Evolutionary conservation across 2,888 invertebrate species (phyloP), one percentile per base, ranked within the genome.

Genomic region (Mylabris sibirica): DNA sequence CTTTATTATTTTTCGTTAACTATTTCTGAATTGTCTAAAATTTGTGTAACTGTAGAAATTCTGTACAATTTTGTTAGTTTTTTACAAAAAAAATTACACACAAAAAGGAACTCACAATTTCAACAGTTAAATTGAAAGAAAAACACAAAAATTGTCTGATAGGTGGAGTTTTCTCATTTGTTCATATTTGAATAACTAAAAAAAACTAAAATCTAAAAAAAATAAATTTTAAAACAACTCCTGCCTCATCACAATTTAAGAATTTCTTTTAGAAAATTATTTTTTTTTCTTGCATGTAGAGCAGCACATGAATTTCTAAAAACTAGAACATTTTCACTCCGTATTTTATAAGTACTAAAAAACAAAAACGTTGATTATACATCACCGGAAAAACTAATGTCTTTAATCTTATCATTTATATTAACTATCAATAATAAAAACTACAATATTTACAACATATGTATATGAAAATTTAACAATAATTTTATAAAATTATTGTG

Each of bases 401-500:
- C 20, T 41, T n/a, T n/a, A 41, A 4, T 41, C 11, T 41, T 41
- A 41, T n/a, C n/a, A n/a, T n/a, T n/a, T n/a, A n/a, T n/a, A n/a
- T n/a, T n/a, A 5, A 30, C 14, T 35, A 41, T 41, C 12, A 3
- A 14, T 41, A 41, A 20, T 49, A 8, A 49, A n/a, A 49, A 49
- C 20, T 20, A 49, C 8, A 49, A 49, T 49, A 49, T 20, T 49
- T 49, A 49, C 41, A 49, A 49, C n/a, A n/a, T n/a, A n/a, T n/a
- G n/a, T n/a, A n/a, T 41, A 41, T 41, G 41, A 41, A 41, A 20
- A 49, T 49, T 49, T 49, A 49, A 49, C 49, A 49, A 49, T 49
- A 49, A 49, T 49, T 49, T 49, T 49, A 49, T 49, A 49, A 49
- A 20, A 49, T 49, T 49, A 49, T 49, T 49, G 49, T 49, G 3